These are phyloP conservation scores for Chironomus tepperi DNA, from an alignment of 1,140 invertebrate species.

Conservation along the genomic window DNA sequence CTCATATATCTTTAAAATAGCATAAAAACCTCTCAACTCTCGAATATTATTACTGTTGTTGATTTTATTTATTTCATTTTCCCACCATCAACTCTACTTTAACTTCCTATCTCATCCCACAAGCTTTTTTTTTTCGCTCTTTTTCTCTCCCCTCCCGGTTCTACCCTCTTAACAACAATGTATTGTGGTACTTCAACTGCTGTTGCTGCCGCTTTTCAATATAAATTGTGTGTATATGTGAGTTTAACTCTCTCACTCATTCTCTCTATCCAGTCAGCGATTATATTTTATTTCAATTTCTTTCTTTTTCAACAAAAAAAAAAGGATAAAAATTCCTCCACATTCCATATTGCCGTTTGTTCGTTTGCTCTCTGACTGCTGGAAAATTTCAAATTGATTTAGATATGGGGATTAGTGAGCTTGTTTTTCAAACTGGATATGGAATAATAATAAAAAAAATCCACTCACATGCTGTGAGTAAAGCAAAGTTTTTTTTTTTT, in stretches of 20 bases:
- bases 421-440: background rate
- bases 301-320: too few relatives aligned
- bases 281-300: too few relatives aligned
- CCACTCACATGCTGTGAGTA: background rate
- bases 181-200: conserved; percentile 7
- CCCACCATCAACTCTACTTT: background rate
- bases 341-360: background rate
- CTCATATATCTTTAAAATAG: too few relatives aligned
- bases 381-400: conserved; percentile 22
- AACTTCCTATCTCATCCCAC: background rate
- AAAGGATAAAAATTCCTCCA: background rate
- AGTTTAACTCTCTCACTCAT: background rate
- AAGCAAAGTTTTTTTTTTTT: background rate
- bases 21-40: background rate
- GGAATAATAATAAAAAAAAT: background rate
- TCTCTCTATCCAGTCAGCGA: background rate
- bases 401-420: conserved; percentile 17
- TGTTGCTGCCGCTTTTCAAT: background rate
- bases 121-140: background rate
- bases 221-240: background rate
- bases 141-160: background rate
- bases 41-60: conserved; percentile 13
- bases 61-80: conserved; percentile 15
- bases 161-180: background rate
- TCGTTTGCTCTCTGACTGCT: background rate